phyloP scores from a whole-genome alignment of 2,888 invertebrate species.

The Apantesis nais region DNA sequence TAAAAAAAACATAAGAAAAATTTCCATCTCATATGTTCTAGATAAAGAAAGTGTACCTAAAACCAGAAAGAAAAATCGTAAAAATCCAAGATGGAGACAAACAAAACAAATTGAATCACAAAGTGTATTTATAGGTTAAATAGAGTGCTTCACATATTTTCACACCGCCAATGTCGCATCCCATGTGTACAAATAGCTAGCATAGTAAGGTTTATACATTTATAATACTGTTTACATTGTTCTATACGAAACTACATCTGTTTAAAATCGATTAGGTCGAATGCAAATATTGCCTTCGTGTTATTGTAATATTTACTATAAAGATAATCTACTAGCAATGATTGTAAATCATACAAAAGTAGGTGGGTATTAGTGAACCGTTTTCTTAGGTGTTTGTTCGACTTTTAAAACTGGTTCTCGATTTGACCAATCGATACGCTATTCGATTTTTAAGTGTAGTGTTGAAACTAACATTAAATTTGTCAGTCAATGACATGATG shows the following conservation, averaged over 20 bases:
- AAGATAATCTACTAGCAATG: slow-evolving; percentile 10
- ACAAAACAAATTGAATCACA: slow-evolving; percentile 6
- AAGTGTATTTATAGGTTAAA: slow-evolving; percentile 25
- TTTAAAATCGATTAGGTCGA: slow-evolving; percentile 48
- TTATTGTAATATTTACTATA: slow-evolving; percentile 13
- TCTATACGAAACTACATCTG: slow-evolving; percentile 42
- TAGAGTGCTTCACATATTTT: slow-evolving; percentile 19
- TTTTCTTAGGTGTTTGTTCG: background rate
- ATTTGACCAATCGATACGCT: slow-evolving; percentile 13
- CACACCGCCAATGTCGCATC: slow-evolving; percentile 34
- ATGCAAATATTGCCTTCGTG: slow-evolving; percentile 27
- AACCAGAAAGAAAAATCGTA: no score
- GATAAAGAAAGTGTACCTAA: no score
- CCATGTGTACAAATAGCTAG: slow-evolving; percentile 46
- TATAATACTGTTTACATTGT: slow-evolving; percentile 46
- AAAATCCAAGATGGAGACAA: background rate
- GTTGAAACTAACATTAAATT: slow-evolving; percentile 12
- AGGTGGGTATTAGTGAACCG: background rate
- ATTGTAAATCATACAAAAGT: slow-evolving; percentile 3
- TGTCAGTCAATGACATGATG: slow-evolving; percentile 11
- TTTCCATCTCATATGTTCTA: no score
- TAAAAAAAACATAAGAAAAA: background rate
- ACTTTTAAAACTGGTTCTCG: slow-evolving; percentile 1
- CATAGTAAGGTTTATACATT: slow-evolving; percentile 38
- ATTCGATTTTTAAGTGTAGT: slow-evolving; percentile 10